These are phyloP conservation scores for Andricus curvator DNA, from an alignment of 2,888 invertebrate genomes.

Conservation along the genomic window DNA sequence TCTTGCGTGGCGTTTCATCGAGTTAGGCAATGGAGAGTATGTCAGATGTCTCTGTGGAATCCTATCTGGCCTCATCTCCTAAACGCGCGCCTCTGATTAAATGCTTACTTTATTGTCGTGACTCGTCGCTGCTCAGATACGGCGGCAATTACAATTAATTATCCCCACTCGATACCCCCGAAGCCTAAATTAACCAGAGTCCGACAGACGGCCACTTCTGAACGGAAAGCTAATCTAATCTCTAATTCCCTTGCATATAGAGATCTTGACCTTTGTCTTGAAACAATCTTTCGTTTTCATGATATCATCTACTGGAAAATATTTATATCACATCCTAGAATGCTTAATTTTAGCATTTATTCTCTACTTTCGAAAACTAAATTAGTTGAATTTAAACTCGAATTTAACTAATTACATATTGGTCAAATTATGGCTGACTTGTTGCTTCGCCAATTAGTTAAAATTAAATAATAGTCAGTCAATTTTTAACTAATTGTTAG, in stretches of 20 bases:
- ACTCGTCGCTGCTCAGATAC: conserved; percentile 21
- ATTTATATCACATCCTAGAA: too few species aligned
- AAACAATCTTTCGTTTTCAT: neutral
- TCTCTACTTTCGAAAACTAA: too few species aligned
- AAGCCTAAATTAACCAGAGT: conserved; percentile 4
- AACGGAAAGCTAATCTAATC: conserved; percentile 24
- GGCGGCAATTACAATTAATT: conserved; percentile 35
- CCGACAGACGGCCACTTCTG: conserved; percentile 18
- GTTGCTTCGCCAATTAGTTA: too few species aligned
- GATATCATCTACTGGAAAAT: too few species aligned
- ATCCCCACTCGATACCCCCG: conserved; percentile 25
- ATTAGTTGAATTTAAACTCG: too few species aligned
- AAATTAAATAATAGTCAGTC: too few species aligned
- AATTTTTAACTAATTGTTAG: too few species aligned
- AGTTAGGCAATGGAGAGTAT: neutral
- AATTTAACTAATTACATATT: too few species aligned
- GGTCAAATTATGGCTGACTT: too few species aligned
- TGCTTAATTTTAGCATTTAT: too few species aligned
- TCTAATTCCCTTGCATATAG: conserved; percentile 7
- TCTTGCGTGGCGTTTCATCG: conserved; percentile 9
- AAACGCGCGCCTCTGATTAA: conserved; percentile 26
- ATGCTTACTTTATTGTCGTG: conserved; percentile 21
- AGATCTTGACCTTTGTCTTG: conserved; percentile 11
- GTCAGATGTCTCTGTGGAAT: conserved; percentile 21
- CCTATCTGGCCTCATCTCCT: conserved; percentile 24